Conservation (phyloP, 1,140 invertebrate genomes). For the Thalassaphorura encarpata region DNA sequence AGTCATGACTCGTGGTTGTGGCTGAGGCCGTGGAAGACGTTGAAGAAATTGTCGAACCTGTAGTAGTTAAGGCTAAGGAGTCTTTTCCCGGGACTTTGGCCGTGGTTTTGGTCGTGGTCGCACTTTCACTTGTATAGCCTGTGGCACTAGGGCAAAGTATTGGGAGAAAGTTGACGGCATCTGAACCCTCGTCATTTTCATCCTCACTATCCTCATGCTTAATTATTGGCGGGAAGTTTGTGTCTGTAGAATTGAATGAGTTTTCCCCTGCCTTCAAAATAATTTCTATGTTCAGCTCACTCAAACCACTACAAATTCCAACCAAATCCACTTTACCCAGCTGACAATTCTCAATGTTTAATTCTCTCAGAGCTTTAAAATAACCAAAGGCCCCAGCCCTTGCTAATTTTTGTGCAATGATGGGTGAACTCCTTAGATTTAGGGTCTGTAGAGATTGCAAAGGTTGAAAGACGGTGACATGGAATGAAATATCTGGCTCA, state of each 20-base stretch:
- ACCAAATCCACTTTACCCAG: constrained; percentile 17
- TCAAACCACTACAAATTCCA: not conserved
- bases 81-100: constrained; percentile 6
- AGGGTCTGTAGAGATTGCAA: constrained; percentile 57
- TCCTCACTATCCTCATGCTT: not conserved
- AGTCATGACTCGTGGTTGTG: not conserved
- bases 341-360: constrained; percentile 50
- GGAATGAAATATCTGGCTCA: constrained; percentile 40
- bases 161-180: not conserved
- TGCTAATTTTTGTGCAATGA: constrained; percentile 50
- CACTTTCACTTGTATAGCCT: not conserved
- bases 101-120: constrained; percentile 2
- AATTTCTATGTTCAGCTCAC: not conserved
- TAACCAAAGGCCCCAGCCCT: constrained; percentile 47
- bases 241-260: not conserved
- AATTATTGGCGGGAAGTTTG: not conserved
- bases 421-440: constrained; percentile 61
- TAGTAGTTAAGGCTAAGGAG: not conserved
- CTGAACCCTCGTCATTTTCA: not conserved
- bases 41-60: not conserved
- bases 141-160: not conserved
- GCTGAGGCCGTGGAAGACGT: too few species aligned
- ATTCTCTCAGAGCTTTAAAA: constrained; percentile 42
- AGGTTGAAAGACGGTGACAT: constrained; percentile 43
- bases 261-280: not conserved